Conservation (phyloP, 2,113 vertebrate species). For the Sterrhoptilus dennistouni region DNA sequence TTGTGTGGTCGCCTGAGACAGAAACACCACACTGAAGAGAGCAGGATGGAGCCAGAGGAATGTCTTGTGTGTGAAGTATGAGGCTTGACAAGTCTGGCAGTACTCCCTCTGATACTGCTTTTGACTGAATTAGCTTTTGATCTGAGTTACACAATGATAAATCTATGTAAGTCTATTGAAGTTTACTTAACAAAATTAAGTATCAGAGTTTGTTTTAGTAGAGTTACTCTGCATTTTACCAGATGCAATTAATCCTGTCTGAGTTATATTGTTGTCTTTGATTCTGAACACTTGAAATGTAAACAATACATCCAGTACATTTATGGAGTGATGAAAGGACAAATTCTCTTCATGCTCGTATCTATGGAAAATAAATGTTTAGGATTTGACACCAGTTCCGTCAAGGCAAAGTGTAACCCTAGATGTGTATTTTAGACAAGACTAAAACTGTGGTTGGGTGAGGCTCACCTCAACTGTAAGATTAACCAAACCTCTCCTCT, state of each 20-base stretch:
- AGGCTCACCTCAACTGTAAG: not conserved
- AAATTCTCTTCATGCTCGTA: not conserved
- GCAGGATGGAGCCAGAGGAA: not conserved
- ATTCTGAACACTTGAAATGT: not conserved
- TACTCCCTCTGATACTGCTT: not conserved
- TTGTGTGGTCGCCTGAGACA: not conserved
- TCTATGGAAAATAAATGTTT: not conserved
- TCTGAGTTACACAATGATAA: not conserved
- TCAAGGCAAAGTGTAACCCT: not conserved
- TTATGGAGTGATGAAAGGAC: not conserved
- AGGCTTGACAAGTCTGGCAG: not conserved
- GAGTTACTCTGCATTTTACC: not conserved
- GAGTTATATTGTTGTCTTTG: not conserved
- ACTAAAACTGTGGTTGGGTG: not conserved
- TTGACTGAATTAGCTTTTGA: not conserved
- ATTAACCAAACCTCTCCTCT: not conserved
- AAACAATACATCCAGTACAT: not conserved
- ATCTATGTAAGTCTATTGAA: not conserved
- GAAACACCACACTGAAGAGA: not conserved
- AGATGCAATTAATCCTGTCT: not conserved
- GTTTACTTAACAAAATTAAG: not conserved
- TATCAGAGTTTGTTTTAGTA: not conserved
- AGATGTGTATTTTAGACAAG: not conserved
- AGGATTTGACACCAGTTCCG: not conserved
- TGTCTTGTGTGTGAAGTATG: not conserved